Evolutionary conservation across 2,888 invertebrate genomes (phyloP).

Genomic region (Microctonus hyperodae): DNA sequence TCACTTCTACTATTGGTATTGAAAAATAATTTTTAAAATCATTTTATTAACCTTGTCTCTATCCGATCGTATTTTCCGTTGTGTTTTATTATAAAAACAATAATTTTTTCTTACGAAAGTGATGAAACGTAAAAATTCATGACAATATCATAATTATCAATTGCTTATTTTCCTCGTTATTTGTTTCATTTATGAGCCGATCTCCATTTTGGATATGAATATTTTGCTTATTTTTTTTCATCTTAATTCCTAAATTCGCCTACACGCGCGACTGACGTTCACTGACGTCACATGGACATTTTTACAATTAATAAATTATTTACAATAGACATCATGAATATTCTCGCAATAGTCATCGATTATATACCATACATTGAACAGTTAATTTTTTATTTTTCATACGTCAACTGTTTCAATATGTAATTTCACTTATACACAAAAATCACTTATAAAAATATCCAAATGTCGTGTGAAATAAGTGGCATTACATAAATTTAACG

Average conservation of each 20-base stretch:
- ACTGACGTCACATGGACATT: slow-evolving; percentile 43
- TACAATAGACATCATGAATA: slow-evolving; percentile 44
- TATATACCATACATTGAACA: background rate
- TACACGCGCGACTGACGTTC: slow-evolving; percentile 39
- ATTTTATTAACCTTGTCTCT: slow-evolving; percentile 32
- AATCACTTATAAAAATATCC: slow-evolving; percentile 46
- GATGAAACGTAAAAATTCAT: background rate
- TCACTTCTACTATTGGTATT: slow-evolving; percentile 48
- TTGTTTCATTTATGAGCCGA: slow-evolving; percentile 17
- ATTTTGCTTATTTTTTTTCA: slow-evolving; percentile 4
- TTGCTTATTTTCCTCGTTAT: background rate
- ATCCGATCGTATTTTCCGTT: background rate
- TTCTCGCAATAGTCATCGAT: slow-evolving; percentile 9
- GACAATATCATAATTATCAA: slow-evolving; percentile 38
- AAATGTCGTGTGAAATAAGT: slow-evolving; percentile 39
- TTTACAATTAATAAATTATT: slow-evolving; percentile 55
- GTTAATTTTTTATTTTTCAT: background rate
- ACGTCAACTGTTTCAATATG: background rate
- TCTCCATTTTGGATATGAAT: slow-evolving; percentile 28
- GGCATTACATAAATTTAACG: background rate
- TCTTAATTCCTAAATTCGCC: slow-evolving; percentile 18
- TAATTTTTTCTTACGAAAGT: too few relatives aligned
- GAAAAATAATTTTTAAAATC: slow-evolving; percentile 54
- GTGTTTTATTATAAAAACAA: background rate
- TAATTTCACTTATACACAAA: background rate